Evolutionary conservation across 2,113 vertebrate species (phyloP), one percentile per base, ranked within the genome.

Genomic region (Lagopus leucura): DNA sequence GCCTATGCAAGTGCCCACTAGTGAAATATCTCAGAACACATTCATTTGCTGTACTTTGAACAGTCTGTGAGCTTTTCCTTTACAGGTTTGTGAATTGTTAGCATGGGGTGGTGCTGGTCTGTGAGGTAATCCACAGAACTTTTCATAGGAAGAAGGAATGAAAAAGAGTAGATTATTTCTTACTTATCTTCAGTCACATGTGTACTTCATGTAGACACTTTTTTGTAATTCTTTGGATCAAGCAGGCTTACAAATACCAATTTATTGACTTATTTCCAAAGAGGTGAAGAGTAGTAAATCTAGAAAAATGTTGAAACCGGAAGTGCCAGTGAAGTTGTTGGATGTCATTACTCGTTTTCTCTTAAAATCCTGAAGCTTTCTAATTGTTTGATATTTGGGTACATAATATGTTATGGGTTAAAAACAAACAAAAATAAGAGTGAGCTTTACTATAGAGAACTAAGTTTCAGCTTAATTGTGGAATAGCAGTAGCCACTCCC

Each of bases 121-220:
- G 10, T 38, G 73, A 65, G 80, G 30, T 78, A 10, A 43, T 55
- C 50, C 40, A 3, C 15, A 34, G 71, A 36, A 30, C 27, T 14
- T 43, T 0, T 32, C 0, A 0, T 19, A 40, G 76, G 43, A 58
- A 42, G 19, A 43, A 28, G n/a, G 25, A 43, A n/a, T 52, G 52
- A 60, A 54, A 84, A 61, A 43, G n/a, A 81, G 54, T 24, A n/a
- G 38, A 30, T 25, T n/a, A 17, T 74, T 80, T 70, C 7, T 1
- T 50, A 5, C 28, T 85, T 54, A 40, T 63, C 21, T 45, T 82
- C 38, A 36, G 43, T 50, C 55, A 74, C 6, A 28, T 28, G 28
- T 13, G 4, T 73, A 18, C 22, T 71, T 72, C 27, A 8, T 28
- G 34, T 52, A 69, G 48, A 73, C 70, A n/a, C 8, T 65, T 75